Evolutionary conservation across 2,888 invertebrate genomes (phyloP).

Genomic region (Parnassius glacialis): DNA sequence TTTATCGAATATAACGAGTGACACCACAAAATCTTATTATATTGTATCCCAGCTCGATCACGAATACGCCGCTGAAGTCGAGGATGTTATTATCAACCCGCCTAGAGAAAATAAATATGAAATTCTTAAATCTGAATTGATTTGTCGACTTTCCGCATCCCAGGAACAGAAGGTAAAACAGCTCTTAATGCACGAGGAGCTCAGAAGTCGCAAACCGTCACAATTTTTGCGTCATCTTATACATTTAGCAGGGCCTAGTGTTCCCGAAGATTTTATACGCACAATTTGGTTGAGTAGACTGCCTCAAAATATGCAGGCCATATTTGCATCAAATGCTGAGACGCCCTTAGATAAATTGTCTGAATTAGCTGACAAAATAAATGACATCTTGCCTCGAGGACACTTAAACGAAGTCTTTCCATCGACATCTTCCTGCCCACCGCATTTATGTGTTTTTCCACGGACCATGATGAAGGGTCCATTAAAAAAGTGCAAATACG

Average conservation of each 20-base stretch:
- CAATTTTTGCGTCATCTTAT: too few species aligned
- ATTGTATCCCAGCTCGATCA: background rate
- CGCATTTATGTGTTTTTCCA: too few species aligned
- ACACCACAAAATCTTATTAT: background rate
- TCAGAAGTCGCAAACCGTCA: conserved; percentile 2
- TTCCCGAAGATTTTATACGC: background rate
- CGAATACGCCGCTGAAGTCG: background rate
- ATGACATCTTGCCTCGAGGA: too few species aligned
- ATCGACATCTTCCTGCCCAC: too few species aligned
- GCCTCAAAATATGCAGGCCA: background rate
- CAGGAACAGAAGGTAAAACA: too few species aligned
- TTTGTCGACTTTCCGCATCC: too few species aligned
- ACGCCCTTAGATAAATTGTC: background rate
- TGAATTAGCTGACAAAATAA: background rate
- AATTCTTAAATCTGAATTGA: too few species aligned
- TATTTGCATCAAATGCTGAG: background rate
- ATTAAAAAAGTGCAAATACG: too few species aligned
- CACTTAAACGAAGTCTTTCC: too few species aligned
- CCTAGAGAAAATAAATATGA: too few species aligned
- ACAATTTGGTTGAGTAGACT: conserved; percentile 1
- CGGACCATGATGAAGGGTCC: too few species aligned
- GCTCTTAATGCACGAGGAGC: too few species aligned
- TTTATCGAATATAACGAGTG: background rate
- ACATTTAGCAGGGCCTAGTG: background rate
- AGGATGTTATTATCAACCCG: background rate